A percentile compares a stretch with the other conserved stretches of the same genome.
These are phyloP conservation scores for Anarhynchus alexandrinus DNA, from an alignment of 2,113 vertebrate genomes.

Conservation along the genomic window DNA sequence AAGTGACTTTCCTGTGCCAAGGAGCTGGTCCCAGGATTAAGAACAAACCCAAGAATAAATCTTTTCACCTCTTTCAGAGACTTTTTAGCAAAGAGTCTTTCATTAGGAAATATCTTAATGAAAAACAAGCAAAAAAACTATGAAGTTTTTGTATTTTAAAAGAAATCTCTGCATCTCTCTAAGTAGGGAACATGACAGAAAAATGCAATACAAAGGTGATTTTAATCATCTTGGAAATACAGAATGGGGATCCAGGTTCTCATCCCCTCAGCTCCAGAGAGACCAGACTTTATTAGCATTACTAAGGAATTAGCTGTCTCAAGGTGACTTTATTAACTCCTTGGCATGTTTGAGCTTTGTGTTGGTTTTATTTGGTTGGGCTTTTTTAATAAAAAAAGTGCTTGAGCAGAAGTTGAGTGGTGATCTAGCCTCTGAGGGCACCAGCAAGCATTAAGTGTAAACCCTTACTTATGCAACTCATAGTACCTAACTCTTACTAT, in stretches of 20 bases:
- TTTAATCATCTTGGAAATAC: background rate
- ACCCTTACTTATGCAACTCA: fast-evolving
- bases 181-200: background rate
- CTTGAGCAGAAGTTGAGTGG: background rate
- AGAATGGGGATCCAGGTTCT: background rate
- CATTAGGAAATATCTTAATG: background rate
- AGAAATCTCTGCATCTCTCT: background rate
- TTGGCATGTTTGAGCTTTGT: background rate
- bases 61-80: background rate
- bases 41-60: background rate
- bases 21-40: background rate
- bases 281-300: background rate
- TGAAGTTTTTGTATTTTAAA: background rate
- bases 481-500: background rate
- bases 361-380: background rate
- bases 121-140: background rate
- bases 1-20: background rate
- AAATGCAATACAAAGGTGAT: background rate
- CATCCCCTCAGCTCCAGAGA: background rate
- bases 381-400: background rate
- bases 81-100: background rate
- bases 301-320: background rate
- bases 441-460: background rate
- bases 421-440: background rate
- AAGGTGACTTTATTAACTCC: background rate